Evolutionary conservation across 2,797 vertebrate genomes (phyloP), one percentile per base, ranked within the genome.

Genomic region (Esox lucius): DNA sequence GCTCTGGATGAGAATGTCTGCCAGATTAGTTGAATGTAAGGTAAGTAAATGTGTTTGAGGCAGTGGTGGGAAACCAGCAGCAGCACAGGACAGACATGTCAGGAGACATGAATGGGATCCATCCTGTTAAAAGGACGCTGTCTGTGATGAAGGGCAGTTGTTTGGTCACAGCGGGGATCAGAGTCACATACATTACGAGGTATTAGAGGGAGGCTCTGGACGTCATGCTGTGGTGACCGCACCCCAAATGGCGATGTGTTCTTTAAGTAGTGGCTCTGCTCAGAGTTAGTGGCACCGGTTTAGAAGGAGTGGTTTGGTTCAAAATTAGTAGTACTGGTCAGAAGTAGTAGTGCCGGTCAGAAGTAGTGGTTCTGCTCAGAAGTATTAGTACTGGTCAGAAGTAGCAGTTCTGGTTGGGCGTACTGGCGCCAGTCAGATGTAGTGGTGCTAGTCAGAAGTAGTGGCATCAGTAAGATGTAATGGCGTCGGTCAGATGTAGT

Each of bases 141-240:
- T 84, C 88, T 81, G 84, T 80, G 88, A 91, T 90, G 91, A 91
- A 91, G 87, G 82, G 91, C 91, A 91, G 87, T 91, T 93, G 90
- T 93, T 90, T 91, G 77, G 90, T 86, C 88, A 83, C 87, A 85
- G 88, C 91, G 90, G 87, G 89, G 86, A 87, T 90, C 86, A 86
- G 84, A 88, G 88, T 89, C 84, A 84, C 87, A 88, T 90, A 87
- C 90, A 92, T 91, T 90, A 88, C 84, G 82, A 79, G 84, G 89
- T 87, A 89, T 90, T 90, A 91, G 87, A 22, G 85, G 83, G 83
- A 91, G 87, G 88, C 86, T 87, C 85, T 88, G 87, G 90, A 90
- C 91, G 89, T 93, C 85, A 91, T 91, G 89, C 84, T 85, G 85
- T 80, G 22, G 19, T 59, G n/a, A 5, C 12, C 19, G 8, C 1